Base-by-base conservation (phyloP, 2,888 invertebrate species). In the Tenthredo scrophulariae region DNA sequence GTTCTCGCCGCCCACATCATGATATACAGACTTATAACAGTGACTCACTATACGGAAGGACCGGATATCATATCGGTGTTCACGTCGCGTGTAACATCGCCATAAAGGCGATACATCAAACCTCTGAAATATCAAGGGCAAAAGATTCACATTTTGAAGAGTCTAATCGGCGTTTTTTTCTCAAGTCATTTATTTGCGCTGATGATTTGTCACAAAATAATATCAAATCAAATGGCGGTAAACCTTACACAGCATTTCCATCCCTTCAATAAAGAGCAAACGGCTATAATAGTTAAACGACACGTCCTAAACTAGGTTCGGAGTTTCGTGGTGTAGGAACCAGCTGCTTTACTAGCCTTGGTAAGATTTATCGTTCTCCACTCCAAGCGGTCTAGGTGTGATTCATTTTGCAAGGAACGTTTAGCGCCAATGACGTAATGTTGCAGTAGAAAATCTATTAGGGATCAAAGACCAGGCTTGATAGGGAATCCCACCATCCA, bases 261-360 rank as follows among this genome's bases (percentile, higher is more conserved):
- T 43, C 9, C 22, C 72, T 26, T 43, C 72, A 10, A 54, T 54
- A 72, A 43, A 72, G 18, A n/a, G 43, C 43, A 40, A 43, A 40
- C 37, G 10, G 72, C 22, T 43, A 10, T 40, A 40, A 37, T 40
- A 13, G n/a, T 40, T 22, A 4, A 43, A 72, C 29, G 67, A 33
- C 29, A 54, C 54, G 65, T 6, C 22, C 26, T 72, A 22, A 43
- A 72, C 43, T 72, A 40, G 22, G 40, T n/a, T 50, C 2, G 15
- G 77, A 77, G 50, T 77, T 50, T 50, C 40, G 77, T 18, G 29
- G 22, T 54, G 77, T 2, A 46, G 26, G 50, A 29, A 77, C 33
- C 37, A 77, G 77, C 50, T 77, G 77, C 18, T 77, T 29, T 15
- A 77, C 26, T 77, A 50, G 54, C 77, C 77, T 77, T 50, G 37